Conservation (phyloP, 2,888 invertebrate species). For the Ophioninae sp. region DNA sequence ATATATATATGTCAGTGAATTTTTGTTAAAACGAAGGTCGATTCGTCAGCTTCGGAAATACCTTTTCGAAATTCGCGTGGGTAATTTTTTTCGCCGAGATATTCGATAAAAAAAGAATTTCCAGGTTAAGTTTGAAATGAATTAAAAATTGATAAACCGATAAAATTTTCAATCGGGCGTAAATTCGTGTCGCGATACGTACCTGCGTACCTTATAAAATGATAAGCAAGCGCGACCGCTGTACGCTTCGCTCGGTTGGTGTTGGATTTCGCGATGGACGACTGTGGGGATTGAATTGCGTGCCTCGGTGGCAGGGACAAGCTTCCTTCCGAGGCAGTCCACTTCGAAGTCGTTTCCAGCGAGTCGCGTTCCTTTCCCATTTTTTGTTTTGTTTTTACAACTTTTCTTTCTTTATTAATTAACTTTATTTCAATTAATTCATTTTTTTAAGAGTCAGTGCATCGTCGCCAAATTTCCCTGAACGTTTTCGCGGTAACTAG, state of each 20-base stretch:
- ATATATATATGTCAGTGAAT: too few relatives aligned
- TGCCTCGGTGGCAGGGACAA: slow-evolving; percentile 39
- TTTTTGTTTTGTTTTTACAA: background rate
- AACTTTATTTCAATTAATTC: too few relatives aligned
- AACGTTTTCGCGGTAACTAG: too few relatives aligned
- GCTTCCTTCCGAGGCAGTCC: slow-evolving; percentile 39
- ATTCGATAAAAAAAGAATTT: too few relatives aligned
- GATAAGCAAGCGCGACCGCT: slow-evolving; percentile 36
- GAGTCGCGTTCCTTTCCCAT: background rate
- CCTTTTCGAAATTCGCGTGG: too few relatives aligned
- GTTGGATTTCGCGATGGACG: slow-evolving; percentile 60
- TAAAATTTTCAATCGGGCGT: slow-evolving; percentile 56
- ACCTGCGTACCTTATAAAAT: slow-evolving; percentile 14
- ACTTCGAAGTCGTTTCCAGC: slow-evolving; percentile 54
- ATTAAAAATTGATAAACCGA: slow-evolving; percentile 10
- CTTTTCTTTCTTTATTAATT: background rate
- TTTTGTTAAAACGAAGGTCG: too few relatives aligned
- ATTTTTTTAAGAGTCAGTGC: too few relatives aligned
- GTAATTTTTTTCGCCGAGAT: too few relatives aligned
- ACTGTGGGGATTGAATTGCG: slow-evolving; percentile 54
- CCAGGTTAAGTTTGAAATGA: too few relatives aligned
- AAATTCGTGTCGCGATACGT: slow-evolving; percentile 47
- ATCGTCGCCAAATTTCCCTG: too few relatives aligned
- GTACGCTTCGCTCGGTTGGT: slow-evolving; percentile 43
- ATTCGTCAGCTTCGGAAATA: too few relatives aligned